A percentile compares a stretch with the other conserved stretches of the same genome.
phyloP scores from a whole-genome alignment of 92 coral and sea anemone genomes.

The Paramuricea clavata region DNA sequence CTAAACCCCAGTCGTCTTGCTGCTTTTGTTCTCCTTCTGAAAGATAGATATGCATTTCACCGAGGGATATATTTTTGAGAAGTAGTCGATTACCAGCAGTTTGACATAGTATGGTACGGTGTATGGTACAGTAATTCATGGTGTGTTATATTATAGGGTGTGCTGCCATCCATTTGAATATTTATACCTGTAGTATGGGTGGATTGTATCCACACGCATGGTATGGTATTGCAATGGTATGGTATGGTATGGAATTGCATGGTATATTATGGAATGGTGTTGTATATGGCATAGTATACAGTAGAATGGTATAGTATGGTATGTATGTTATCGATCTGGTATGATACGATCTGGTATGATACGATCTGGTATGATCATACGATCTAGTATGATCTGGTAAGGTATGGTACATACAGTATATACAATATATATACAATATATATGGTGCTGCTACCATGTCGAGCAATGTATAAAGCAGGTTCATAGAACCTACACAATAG shows the following conservation, averaged over 20 bases:
- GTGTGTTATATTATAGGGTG: background rate
- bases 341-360: background rate
- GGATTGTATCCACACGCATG: too few relatives aligned
- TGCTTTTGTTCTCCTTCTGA: constrained; percentile 12
- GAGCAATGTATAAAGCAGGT: too few relatives aligned
- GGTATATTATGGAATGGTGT: background rate
- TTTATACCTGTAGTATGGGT: background rate
- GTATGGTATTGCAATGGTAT: background rate
- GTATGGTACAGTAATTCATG: background rate
- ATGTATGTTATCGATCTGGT: background rate
- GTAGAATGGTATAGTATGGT: constrained; percentile 2
- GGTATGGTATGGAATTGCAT: constrained; percentile 3
- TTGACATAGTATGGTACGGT: too few relatives aligned
- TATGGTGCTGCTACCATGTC: too few relatives aligned
- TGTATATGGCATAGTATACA: too few relatives aligned
- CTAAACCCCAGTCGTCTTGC: constrained; percentile 83
- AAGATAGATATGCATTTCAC: background rate
- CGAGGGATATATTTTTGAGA: too few relatives aligned
- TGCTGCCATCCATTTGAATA: background rate
- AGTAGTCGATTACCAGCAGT: too few relatives aligned
- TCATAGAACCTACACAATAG: too few relatives aligned
- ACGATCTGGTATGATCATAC: too few relatives aligned
- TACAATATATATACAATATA: too few relatives aligned
- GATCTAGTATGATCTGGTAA: too few relatives aligned
- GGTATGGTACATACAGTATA: too few relatives aligned